phyloP scores from a whole-genome alignment of 2,888 invertebrate genomes.

The Gastrophysa polygoni region DNA sequence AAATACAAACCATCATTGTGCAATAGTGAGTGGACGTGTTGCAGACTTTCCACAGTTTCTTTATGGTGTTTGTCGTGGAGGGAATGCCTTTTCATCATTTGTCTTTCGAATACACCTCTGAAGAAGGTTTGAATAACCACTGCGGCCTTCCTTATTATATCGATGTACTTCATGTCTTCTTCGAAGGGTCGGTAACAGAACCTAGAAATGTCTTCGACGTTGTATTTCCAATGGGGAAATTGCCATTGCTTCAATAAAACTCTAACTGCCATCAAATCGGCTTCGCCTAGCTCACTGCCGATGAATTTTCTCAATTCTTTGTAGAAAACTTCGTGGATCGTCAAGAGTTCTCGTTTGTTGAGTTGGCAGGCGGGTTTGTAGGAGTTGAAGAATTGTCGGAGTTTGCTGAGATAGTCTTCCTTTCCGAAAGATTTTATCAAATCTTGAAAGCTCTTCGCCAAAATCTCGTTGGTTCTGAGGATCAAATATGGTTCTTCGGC shows the following conservation, averaged over 20 bases:
- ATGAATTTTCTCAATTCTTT: constrained; percentile 22
- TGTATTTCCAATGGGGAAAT: not conserved
- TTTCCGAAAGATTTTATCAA: constrained; percentile 50
- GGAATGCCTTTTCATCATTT: constrained; percentile 40
- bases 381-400: constrained; percentile 43
- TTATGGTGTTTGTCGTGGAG: constrained; percentile 37
- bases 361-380: constrained; percentile 42
- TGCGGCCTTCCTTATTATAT: constrained; percentile 43
- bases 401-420: constrained; percentile 34
- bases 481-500: constrained; percentile 45
- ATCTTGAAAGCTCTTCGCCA: constrained; percentile 48
- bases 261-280: constrained; percentile 16
- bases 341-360: constrained; percentile 30
- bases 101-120: constrained; percentile 43
- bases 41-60: constrained; percentile 42
- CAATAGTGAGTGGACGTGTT: constrained; percentile 27
- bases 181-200: constrained; percentile 25
- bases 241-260: constrained; percentile 26
- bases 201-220: not conserved
- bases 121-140: constrained; percentile 50
- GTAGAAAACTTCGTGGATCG: constrained; percentile 28
- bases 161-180: constrained; percentile 40
- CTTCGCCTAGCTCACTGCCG: constrained; percentile 8
- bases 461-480: constrained; percentile 41
- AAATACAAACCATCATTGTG: not conserved